A percentile compares a stretch with the other conserved stretches of the same genome.
Conservation (phyloP, 2,113 vertebrate genomes). For the Procavia capensis region DNA sequence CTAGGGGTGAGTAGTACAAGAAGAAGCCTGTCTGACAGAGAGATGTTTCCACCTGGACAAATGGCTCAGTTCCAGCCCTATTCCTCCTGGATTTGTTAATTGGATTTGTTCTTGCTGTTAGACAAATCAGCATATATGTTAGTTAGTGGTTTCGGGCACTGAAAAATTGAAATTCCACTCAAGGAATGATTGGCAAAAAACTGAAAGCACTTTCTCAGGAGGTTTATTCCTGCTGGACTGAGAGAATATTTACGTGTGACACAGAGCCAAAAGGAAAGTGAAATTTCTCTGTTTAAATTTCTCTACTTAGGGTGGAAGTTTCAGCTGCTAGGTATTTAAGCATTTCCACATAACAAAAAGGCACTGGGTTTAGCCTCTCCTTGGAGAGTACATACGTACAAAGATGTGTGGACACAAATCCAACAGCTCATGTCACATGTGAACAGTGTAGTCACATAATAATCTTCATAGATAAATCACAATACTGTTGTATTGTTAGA, state of each 20-base stretch:
- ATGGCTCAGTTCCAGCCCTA: slow-evolving; percentile 10
- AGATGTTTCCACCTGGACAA: slow-evolving; percentile 66
- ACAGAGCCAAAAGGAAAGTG: slow-evolving; percentile 57
- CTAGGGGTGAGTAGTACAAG: not conserved
- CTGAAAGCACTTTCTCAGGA: slow-evolving; percentile 66
- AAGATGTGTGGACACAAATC: not conserved
- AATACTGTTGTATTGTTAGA: not conserved
- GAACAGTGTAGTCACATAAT: not conserved
- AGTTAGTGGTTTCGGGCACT: slow-evolving; percentile 66
- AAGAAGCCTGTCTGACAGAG: slow-evolving; percentile 28
- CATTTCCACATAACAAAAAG: not conserved
- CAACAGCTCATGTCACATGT: not conserved
- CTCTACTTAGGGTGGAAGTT: not conserved
- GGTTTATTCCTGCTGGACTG: slow-evolving; percentile 54
- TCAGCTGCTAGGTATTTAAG: slow-evolving; percentile 30
- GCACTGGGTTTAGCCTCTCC: not conserved
- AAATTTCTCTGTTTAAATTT: slow-evolving; percentile 29
- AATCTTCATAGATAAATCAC: not conserved
- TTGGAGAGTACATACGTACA: not conserved
- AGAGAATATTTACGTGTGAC: slow-evolving; percentile 59
- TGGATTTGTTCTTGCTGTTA: slow-evolving; percentile 74
- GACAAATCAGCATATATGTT: slow-evolving; percentile 68
- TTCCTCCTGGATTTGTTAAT: slow-evolving; percentile 73
- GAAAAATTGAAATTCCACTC: slow-evolving; percentile 67
- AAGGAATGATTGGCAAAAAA: slow-evolving; percentile 70